Percentiles rank a stretch among this genome's conserved stretches.
These are phyloP conservation scores for Macaca fascicularis DNA, from an alignment of 2,113 vertebrate species.

Conservation along the genomic window T2T-MFA8v1.1 NC_088375.1:139025501-139026000, in stretches of 20 bases:
- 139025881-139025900: neutral
- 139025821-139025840: neutral
- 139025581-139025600: neutral
- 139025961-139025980: neutral
- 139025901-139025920: neutral
- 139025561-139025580: neutral
- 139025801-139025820: neutral
- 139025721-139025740: neutral
- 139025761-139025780: neutral
- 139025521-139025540: neutral
- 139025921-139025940: neutral
- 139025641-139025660: neutral
- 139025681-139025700: neutral
- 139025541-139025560: neutral
- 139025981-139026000: neutral
- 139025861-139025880: neutral
- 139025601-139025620: neutral
- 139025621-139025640: neutral
- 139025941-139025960: neutral
- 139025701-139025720: neutral
- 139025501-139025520: neutral
- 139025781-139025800: neutral
- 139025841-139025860: neutral
- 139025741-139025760: neutral
- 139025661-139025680: neutral